Conservation (phyloP, 2,888 invertebrate genomes). For the Timandra comae region DNA sequence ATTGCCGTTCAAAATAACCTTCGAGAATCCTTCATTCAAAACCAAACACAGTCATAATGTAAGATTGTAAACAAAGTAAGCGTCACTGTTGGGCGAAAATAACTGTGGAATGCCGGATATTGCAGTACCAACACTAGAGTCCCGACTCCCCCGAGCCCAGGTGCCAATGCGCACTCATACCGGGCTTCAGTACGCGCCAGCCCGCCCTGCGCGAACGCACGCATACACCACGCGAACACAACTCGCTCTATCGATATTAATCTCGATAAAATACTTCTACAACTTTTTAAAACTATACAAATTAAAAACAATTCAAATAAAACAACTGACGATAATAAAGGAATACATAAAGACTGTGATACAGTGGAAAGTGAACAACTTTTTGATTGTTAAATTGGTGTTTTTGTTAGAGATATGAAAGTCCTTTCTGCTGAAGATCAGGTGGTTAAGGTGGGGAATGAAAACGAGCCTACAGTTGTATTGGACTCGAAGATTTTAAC, state of each 20-base stretch:
- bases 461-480: slow-evolving; percentile 56
- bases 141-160: slow-evolving; percentile 40
- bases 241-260: slow-evolving; percentile 37
- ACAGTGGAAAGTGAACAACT: slow-evolving; percentile 20
- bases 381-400: slow-evolving; percentile 10
- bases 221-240: slow-evolving; percentile 16
- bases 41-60: slow-evolving; percentile 38
- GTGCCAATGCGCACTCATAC: slow-evolving; percentile 24
- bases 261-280: slow-evolving; percentile 33
- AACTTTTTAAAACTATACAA: slow-evolving; percentile 4
- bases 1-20: no score
- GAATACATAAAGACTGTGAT: slow-evolving; percentile 15
- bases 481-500: slow-evolving; percentile 42
- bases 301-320: neutral
- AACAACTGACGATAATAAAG: neutral
- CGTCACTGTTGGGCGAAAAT: slow-evolving; percentile 56
- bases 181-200: slow-evolving; percentile 27
- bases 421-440: slow-evolving; percentile 58
- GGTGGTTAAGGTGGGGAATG: slow-evolving; percentile 52
- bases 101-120: slow-evolving; percentile 72
- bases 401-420: slow-evolving; percentile 48
- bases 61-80: slow-evolving; percentile 61
- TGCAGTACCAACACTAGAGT: slow-evolving; percentile 45
- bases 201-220: slow-evolving; percentile 31
- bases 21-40: slow-evolving; percentile 27